Conservation (phyloP, 2,888 invertebrate genomes). For the Cephus runcator region DNA sequence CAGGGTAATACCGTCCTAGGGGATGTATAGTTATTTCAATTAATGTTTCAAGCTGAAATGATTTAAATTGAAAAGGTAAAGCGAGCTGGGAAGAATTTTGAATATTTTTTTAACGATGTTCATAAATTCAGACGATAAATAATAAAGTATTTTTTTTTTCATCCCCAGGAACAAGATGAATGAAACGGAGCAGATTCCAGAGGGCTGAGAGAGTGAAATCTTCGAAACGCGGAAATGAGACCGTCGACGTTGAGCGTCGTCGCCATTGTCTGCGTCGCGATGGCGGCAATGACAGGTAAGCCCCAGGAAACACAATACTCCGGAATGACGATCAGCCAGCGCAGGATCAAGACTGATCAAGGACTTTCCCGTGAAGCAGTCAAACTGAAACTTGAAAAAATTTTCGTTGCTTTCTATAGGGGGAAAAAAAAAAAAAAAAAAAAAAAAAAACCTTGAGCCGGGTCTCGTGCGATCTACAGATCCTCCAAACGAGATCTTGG, state of each 20-base stretch:
- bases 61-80: slow-evolving; percentile 13
- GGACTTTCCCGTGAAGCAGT: not conserved
- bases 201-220: slow-evolving; percentile 47
- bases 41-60: not conserved
- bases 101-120: not conserved
- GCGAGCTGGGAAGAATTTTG: too few species aligned
- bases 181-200: slow-evolving; percentile 55
- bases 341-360: not conserved
- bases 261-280: slow-evolving; percentile 55
- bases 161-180: slow-evolving; percentile 40
- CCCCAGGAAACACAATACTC: not conserved
- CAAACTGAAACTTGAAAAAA: too few species aligned
- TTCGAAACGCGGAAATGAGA: slow-evolving; percentile 51
- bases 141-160: not conserved
- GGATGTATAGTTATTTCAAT: not conserved
- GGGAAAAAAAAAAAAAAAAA: too few species aligned
- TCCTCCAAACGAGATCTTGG: not conserved
- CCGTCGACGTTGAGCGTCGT: slow-evolving; percentile 56
- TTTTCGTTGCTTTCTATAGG: too few species aligned
- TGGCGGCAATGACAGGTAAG: slow-evolving; percentile 50
- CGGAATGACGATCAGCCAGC: not conserved
- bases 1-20: too few species aligned
- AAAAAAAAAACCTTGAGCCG: too few species aligned
- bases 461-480: not conserved
- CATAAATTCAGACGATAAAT: not conserved